phyloP scores from a whole-genome alignment of 1,140 invertebrate genomes.

The Campoletis sonorensis region DNA sequence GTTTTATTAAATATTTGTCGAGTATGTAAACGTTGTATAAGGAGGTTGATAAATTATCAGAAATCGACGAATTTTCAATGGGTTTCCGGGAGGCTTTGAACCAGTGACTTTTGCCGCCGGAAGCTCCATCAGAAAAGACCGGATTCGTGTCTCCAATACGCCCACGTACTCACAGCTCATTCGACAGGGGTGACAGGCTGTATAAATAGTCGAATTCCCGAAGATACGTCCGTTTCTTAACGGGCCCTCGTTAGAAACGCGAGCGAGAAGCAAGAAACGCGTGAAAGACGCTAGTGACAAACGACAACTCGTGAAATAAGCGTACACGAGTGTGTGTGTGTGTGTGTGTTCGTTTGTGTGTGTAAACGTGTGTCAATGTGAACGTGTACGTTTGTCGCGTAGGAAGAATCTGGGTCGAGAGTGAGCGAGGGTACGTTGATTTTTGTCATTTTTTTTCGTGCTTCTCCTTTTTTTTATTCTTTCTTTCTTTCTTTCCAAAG shows the following conservation, averaged over 20 bases:
- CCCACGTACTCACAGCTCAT: constrained; percentile 7
- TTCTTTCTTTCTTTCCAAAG: too few relatives aligned
- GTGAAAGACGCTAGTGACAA: constrained; percentile 33
- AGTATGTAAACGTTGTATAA: too few relatives aligned
- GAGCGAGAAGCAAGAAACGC: neutral
- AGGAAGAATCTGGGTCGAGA: constrained; percentile 5
- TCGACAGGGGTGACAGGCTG: constrained; percentile 36
- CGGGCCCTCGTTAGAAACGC: constrained; percentile 4
- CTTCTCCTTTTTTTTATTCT: neutral
- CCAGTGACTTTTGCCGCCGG: neutral
- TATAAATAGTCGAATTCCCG: constrained; percentile 44
- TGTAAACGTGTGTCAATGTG: neutral
- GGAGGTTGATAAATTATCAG: too few relatives aligned
- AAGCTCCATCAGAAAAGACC: constrained; percentile 4
- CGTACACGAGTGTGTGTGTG: neutral
- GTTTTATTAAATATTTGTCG: too few relatives aligned
- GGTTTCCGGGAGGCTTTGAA: neutral
- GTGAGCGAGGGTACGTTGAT: neutral
- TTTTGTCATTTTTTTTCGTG: neutral
- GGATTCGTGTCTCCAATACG: constrained; percentile 15
- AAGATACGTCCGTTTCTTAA: constrained; percentile 32
- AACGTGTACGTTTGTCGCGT: neutral
- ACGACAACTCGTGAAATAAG: constrained; percentile 24
- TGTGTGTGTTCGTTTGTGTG: too few relatives aligned
- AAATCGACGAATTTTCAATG: neutral